phyloP scores from a whole-genome alignment of 2,113 vertebrate species.

The Vicugna pacos region DNA sequence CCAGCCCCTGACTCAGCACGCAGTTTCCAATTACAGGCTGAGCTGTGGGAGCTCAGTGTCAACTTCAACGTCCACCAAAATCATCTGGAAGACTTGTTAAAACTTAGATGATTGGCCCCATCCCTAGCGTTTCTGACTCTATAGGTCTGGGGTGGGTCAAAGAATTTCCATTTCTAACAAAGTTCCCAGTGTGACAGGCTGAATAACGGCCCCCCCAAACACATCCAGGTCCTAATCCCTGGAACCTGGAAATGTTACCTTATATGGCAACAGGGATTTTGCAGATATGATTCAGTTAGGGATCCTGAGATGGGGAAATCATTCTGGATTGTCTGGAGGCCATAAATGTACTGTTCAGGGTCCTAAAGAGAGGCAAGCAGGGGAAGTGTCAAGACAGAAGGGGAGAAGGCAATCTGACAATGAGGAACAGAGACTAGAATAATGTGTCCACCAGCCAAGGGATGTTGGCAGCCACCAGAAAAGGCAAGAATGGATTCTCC shows the following conservation, averaged over 20 bases:
- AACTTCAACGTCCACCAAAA: neutral
- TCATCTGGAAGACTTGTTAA: neutral
- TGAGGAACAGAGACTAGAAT: neutral
- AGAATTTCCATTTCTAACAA: conserved; percentile 27
- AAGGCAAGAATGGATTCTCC: neutral
- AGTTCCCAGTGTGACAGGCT: neutral
- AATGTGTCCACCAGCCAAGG: neutral
- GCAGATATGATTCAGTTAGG: neutral
- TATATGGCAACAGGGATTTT: neutral
- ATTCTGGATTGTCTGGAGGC: neutral
- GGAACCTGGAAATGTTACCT: neutral
- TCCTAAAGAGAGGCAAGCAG: neutral
- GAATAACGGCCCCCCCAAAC: neutral
- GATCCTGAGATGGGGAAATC: neutral
- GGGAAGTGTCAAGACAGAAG: neutral
- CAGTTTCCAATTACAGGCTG: neutral
- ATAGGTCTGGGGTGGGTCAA: neutral
- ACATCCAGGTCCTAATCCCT: neutral
- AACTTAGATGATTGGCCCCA: neutral
- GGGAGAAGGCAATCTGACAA: neutral
- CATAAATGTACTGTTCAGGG: neutral
- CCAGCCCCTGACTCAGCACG: neutral
- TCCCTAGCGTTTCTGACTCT: neutral
- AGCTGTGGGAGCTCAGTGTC: neutral
- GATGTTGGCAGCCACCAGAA: neutral